Evolutionary conservation across 2,797 vertebrate species (phyloP).

Genomic region (Todus mexicanus): DNA sequence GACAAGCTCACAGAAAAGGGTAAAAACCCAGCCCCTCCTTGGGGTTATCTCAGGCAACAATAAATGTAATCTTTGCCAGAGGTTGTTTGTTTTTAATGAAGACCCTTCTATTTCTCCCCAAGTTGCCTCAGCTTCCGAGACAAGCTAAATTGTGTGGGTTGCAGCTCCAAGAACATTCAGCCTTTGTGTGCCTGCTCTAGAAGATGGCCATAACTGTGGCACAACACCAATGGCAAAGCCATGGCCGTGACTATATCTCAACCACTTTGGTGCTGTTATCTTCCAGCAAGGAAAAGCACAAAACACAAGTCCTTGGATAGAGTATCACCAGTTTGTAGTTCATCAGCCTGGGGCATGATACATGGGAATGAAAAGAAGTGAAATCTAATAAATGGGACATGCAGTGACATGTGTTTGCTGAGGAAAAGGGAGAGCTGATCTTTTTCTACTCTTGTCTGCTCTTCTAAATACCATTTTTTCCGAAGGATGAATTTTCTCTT

Average conservation of each 20-base stretch:
- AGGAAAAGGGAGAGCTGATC: not conserved
- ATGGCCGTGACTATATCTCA: not conserved
- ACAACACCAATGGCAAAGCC: not conserved
- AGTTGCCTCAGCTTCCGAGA: not conserved
- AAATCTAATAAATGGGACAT: not conserved
- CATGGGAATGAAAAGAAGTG: not conserved
- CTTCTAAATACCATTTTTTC: slow-evolving; percentile 4
- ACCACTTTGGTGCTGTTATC: not conserved
- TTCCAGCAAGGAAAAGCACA: not conserved
- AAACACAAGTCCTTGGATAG: not conserved
- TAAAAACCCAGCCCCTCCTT: not conserved
- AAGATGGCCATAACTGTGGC: not conserved
- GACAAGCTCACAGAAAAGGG: not conserved
- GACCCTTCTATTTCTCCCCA: not conserved
- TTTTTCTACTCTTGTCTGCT: not conserved
- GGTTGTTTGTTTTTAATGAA: not conserved
- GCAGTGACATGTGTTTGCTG: not conserved
- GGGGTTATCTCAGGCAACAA: not conserved
- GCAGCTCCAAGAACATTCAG: not conserved
- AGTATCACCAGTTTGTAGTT: not conserved
- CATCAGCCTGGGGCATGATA: not conserved
- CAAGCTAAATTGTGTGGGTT: not conserved
- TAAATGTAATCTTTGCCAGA: not conserved
- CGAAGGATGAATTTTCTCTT: slow-evolving; percentile 34
- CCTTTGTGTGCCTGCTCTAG: not conserved